Evolutionary conservation across 2,888 invertebrate species (phyloP).

Genomic region (Liodrosophila aerea): DNA sequence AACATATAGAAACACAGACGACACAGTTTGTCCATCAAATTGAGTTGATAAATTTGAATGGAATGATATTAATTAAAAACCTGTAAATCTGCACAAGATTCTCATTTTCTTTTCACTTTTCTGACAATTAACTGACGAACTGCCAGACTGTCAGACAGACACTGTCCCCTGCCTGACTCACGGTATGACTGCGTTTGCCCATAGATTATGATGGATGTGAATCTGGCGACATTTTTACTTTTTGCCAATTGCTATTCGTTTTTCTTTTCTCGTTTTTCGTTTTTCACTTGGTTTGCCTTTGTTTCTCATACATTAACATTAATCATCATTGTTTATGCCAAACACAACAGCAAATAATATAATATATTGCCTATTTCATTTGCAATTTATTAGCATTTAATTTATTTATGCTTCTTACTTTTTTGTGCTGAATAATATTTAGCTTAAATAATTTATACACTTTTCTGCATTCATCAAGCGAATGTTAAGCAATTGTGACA

Average conservation of each 20-base stretch:
- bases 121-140: constrained; percentile 11
- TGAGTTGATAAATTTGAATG: constrained; percentile 58
- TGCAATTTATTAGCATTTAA: constrained; percentile 65
- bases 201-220: constrained; percentile 65
- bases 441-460: constrained; percentile 18
- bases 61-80: constrained; percentile 74
- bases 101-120: constrained; percentile 36
- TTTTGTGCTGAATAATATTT: constrained; percentile 18
- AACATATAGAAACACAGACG: constrained; percentile 7
- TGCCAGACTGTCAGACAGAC: constrained; percentile 9
- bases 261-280: constrained; percentile 34
- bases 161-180: no score
- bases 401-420: constrained; percentile 45
- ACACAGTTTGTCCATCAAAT: constrained; percentile 40
- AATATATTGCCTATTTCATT: constrained; percentile 38
- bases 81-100: constrained; percentile 67
- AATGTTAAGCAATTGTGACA: not conserved
- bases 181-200: not conserved
- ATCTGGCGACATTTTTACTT: constrained; percentile 33
- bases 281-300: constrained; percentile 34
- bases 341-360: constrained; percentile 3
- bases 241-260: constrained; percentile 55
- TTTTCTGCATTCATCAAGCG: constrained; percentile 16
- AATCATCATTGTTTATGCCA: constrained; percentile 60
- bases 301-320: constrained; percentile 50